phyloP scores from a whole-genome alignment of 2,113 vertebrate species.

The Rhizomys pruinosus region DNA sequence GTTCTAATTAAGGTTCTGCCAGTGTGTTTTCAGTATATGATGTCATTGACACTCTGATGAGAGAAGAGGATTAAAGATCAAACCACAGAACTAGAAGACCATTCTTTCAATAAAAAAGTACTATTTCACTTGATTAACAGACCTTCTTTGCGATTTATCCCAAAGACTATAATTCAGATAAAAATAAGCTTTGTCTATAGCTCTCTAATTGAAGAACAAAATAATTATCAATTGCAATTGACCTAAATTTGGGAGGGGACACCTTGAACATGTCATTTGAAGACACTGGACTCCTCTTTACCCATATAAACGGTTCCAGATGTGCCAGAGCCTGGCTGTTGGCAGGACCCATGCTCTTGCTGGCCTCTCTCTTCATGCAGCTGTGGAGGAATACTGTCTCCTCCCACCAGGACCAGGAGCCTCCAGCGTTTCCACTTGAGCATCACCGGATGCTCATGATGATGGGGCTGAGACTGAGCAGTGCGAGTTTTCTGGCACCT shows the following conservation, averaged over 20 bases:
- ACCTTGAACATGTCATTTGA: not conserved
- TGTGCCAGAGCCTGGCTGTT: not conserved
- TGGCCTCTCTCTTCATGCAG: too few species aligned
- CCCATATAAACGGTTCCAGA: too few species aligned
- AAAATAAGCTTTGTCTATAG: not conserved
- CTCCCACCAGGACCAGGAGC: too few species aligned
- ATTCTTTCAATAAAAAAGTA: not conserved
- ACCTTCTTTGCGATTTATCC: not conserved
- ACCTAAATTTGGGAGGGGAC: not conserved
- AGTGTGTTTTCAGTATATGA: not conserved
- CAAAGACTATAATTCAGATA: not conserved
- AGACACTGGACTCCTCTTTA: not conserved
- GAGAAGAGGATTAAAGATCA: not conserved
- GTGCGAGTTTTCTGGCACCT: not conserved
- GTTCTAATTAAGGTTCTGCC: not conserved
- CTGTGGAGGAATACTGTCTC: too few species aligned
- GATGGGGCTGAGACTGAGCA: not conserved
- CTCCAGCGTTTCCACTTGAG: too few species aligned
- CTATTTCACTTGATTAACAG: too few species aligned
- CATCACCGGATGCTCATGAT: accelerated
- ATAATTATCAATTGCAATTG: not conserved
- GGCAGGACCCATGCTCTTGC: accelerated
- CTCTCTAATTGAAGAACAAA: not conserved
- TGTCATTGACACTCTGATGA: not conserved
- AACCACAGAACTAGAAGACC: not conserved